These are phyloP conservation scores for Drosophila neotestacea DNA, from an alignment of 2,888 invertebrate genomes.

Conservation along the genomic window DNA sequence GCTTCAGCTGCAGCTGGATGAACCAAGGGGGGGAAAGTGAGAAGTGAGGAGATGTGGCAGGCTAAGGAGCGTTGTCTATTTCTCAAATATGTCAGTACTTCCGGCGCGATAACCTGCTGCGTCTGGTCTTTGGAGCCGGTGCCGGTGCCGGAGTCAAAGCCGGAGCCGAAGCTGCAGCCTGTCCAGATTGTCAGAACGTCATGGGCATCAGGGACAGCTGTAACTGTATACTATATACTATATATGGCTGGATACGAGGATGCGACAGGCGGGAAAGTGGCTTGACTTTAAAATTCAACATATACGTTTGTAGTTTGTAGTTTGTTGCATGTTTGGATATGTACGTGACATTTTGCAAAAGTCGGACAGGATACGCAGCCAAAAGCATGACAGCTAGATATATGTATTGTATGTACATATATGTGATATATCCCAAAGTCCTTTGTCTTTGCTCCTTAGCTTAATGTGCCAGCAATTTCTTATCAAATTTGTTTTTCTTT, in stretches of 20 bases:
- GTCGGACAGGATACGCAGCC: conserved; percentile 36
- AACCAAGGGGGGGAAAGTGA: neutral
- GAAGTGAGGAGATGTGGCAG: neutral
- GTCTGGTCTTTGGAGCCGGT: conserved; percentile 19
- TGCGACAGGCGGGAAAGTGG: neutral
- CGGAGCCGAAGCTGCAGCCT: neutral
- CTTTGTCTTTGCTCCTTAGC: conserved; percentile 32
- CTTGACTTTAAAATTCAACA: conserved; percentile 64
- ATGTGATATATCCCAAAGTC: conserved; percentile 4
- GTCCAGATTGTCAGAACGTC: conserved; percentile 22
- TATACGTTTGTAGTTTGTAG: conserved; percentile 56
- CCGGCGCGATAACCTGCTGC: conserved; percentile 59
- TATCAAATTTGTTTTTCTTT: neutral
- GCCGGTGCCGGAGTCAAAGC: conserved; percentile 1
- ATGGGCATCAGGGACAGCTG: conserved; percentile 28
- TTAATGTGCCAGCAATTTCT: conserved; percentile 31
- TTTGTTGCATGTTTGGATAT: conserved; percentile 70
- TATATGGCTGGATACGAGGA: neutral
- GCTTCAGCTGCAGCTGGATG: conserved; percentile 19
- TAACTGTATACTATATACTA: conserved; percentile 6
- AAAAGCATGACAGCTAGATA: conserved; percentile 19
- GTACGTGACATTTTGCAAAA: conserved; percentile 72
- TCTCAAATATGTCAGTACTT: conserved; percentile 55
- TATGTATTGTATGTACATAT: conserved; percentile 3
- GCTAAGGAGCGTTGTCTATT: conserved; percentile 26